A percentile compares a stretch with the other conserved stretches of the same genome.
Conservation (phyloP, 2,797 vertebrate species). For the Rhadinocentrus ornatus region DNA sequence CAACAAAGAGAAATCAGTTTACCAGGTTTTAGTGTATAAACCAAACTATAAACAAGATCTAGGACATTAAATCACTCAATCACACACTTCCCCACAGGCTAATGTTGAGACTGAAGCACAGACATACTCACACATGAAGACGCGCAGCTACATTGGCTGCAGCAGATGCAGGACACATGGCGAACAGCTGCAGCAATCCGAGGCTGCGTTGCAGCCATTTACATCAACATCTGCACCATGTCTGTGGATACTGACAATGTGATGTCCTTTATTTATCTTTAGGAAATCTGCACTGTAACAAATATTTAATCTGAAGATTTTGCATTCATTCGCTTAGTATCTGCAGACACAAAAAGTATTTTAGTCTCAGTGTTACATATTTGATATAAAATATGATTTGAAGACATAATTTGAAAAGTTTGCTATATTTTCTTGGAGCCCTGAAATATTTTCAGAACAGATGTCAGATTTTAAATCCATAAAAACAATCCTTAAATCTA, state of each 20-base stretch:
- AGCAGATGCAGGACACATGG: conserved; percentile 57
- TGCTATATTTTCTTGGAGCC: conserved; percentile 4
- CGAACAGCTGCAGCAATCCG: conserved; percentile 74
- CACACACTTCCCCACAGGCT: conserved; percentile 32
- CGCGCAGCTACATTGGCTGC: conserved; percentile 52
- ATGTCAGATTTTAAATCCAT: conserved; percentile 8
- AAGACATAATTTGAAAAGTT: not conserved
- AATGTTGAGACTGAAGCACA: conserved; percentile 22
- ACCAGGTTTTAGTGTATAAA: conserved; percentile 43
- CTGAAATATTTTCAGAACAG: not conserved
- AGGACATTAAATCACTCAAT: conserved; percentile 39
- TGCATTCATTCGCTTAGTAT: conserved; percentile 15
- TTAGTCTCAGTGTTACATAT: conserved; percentile 19
- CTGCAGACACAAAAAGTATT: not conserved
- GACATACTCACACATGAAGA: conserved; percentile 28
- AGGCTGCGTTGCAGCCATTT: conserved; percentile 45
- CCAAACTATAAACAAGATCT: conserved; percentile 26
- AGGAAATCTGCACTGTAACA: conserved; percentile 9
- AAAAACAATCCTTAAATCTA: not conserved
- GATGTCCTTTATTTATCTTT: conserved; percentile 32
- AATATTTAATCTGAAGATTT: conserved; percentile 30
- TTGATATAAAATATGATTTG: conserved; percentile 24
- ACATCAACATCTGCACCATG: conserved; percentile 45
- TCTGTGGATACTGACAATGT: conserved; percentile 48
- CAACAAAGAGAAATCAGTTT: conserved; percentile 39